phyloP scores from a whole-genome alignment of 2,113 vertebrate genomes.

The Nycticryphes semicollaris region DNA sequence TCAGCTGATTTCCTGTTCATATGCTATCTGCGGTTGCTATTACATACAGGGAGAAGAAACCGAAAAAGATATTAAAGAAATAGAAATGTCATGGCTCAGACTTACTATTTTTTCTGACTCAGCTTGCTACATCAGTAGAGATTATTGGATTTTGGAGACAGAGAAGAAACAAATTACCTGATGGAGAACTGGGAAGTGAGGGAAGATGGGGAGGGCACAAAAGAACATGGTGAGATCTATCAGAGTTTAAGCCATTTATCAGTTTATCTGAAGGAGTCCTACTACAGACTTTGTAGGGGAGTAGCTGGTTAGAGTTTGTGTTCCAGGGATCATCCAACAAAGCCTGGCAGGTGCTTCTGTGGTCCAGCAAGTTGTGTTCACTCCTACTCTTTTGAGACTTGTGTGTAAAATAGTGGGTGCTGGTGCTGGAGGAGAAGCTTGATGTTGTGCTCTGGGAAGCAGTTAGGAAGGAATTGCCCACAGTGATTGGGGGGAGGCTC shows the following conservation, averaged over 20 bases:
- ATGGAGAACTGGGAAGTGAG: slow-evolving; percentile 71
- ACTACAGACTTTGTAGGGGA: slow-evolving; percentile 74
- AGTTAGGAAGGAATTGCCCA: slow-evolving; percentile 72
- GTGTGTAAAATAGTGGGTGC: slow-evolving; percentile 59
- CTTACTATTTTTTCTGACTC: background rate
- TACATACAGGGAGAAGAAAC: background rate
- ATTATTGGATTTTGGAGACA: background rate
- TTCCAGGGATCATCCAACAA: slow-evolving; percentile 72
- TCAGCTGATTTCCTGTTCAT: background rate
- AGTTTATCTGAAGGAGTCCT: slow-evolving; percentile 72
- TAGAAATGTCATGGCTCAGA: background rate
- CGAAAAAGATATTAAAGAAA: background rate
- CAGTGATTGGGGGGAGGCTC: slow-evolving; percentile 82
- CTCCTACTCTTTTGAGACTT: slow-evolving; percentile 82
- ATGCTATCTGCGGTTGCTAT: background rate
- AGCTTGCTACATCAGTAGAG: background rate
- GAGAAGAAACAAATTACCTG: slow-evolving; percentile 74
- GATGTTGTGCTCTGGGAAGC: slow-evolving; percentile 52
- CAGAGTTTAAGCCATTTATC: slow-evolving; percentile 68
- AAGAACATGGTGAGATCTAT: slow-evolving; percentile 58
- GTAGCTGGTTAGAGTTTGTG: slow-evolving; percentile 64
- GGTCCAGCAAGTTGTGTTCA: slow-evolving; percentile 80
- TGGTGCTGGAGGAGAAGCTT: slow-evolving; percentile 39
- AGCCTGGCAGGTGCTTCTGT: slow-evolving; percentile 65
- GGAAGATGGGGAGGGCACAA: slow-evolving; percentile 74